phyloP scores from a whole-genome alignment of 2,888 invertebrate species.

The Synanthedon vespiformis region DNA sequence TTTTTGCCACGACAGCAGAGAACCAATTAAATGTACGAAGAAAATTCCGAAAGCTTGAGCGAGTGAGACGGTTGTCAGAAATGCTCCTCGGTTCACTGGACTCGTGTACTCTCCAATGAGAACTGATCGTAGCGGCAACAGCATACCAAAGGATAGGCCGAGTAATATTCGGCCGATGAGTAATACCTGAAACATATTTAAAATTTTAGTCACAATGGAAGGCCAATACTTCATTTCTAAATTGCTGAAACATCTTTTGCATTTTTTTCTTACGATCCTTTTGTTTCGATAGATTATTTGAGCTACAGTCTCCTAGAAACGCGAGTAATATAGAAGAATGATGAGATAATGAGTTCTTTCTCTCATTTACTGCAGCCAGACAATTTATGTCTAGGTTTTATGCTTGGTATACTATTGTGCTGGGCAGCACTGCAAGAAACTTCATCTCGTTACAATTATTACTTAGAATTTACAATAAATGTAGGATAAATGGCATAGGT shows the following conservation, averaged over 20 bases:
- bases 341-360: no score
- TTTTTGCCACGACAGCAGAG: constrained; percentile 65
- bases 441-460: no score
- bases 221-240: neutral
- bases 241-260: no score
- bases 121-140: constrained; percentile 53
- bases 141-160: constrained; percentile 64
- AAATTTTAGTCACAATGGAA: neutral
- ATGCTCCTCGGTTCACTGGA: constrained; percentile 71
- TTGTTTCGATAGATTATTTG: no score
- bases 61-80: constrained; percentile 69
- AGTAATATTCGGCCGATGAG: constrained; percentile 35
- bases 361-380: neutral
- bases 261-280: no score
- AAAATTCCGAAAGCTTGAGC: constrained; percentile 72
- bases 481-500: no score
- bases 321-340: no score
- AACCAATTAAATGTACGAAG: constrained; percentile 72
- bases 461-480: no score
- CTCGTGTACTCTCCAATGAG: constrained; percentile 70
- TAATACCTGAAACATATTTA: constrained; percentile 19
- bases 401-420: no score
- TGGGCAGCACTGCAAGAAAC: no score
- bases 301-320: no score
- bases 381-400: no score